phyloP scores from a whole-genome alignment of 2,797 vertebrate species.

The Myotis findleyi region DNA sequence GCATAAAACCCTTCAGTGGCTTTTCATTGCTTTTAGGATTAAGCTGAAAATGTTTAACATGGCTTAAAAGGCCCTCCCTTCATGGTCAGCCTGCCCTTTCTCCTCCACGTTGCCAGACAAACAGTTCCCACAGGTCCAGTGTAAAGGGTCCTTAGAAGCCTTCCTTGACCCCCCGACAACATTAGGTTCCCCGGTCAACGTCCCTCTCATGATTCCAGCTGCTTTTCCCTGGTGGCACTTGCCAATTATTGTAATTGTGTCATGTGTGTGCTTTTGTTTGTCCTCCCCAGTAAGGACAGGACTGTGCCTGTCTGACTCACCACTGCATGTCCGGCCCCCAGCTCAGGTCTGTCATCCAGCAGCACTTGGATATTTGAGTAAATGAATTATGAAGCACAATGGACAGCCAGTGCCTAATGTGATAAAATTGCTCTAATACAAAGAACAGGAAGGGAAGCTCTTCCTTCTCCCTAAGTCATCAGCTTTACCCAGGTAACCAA shows the following conservation, averaged over 20 bases:
- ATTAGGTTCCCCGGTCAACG: not conserved
- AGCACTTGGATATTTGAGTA: not conserved
- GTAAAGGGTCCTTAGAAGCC: not conserved
- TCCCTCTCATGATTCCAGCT: not conserved
- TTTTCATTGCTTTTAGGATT: slow-evolving; percentile 44
- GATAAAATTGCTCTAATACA: not conserved
- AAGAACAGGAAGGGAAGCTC: not conserved
- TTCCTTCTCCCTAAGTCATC: not conserved
- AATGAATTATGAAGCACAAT: not conserved
- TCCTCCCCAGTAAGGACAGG: not conserved
- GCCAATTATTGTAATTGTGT: not conserved
- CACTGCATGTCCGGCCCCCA: not conserved
- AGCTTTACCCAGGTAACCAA: not conserved
- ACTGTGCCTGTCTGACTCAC: not conserved
- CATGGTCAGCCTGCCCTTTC: not conserved
- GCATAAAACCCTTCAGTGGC: not conserved
- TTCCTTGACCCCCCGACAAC: not conserved
- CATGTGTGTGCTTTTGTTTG: not conserved
- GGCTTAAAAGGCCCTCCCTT: not conserved
- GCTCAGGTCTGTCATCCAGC: not conserved
- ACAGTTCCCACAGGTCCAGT: not conserved
- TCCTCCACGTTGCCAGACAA: not conserved
- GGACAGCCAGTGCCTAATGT: not conserved
- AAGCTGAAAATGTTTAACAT: not conserved
- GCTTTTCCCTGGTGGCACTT: not conserved